Conservation (phyloP, 2,888 invertebrate species). For the Plutella xylostella region DNA sequence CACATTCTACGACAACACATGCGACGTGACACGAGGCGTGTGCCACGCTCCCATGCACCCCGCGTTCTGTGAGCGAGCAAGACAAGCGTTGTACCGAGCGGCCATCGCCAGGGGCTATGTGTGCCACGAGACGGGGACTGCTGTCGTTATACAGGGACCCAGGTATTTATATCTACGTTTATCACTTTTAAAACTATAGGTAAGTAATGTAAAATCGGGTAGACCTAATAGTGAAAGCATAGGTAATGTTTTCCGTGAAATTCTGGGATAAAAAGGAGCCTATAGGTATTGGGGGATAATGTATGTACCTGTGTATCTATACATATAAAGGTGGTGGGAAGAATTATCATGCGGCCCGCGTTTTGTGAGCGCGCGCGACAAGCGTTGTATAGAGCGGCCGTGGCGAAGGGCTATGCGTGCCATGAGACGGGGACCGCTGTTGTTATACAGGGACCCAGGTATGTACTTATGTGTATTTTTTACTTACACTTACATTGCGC, state of each 20-base stretch:
- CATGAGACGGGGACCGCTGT: constrained; percentile 56
- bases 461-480: too few species aligned
- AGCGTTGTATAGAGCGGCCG: constrained; percentile 37
- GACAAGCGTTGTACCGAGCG: constrained; percentile 75
- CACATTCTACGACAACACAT: constrained; percentile 84
- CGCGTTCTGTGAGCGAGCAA: constrained; percentile 83
- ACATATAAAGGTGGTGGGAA: too few species aligned
- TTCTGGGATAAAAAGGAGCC: too few species aligned
- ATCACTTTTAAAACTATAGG: background rate
- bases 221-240: too few species aligned
- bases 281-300: too few species aligned
- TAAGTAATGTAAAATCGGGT: background rate
- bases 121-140: constrained; percentile 51
- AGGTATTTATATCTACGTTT: constrained; percentile 30
- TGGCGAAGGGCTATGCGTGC: constrained; percentile 63
- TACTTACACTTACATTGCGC: too few species aligned
- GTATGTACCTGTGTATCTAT: too few species aligned
- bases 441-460: constrained; percentile 60
- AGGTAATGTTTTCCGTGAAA: too few species aligned
- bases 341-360: too few species aligned
- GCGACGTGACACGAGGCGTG: constrained; percentile 79
- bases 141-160: constrained; percentile 57
- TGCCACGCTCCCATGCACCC: constrained; percentile 95
- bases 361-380: background rate
- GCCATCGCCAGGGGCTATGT: constrained; percentile 71